These are phyloP conservation scores for Poeciliopsis turrubarensis DNA, from an alignment of 2,113 vertebrate species.

Conservation along the genomic window DNA sequence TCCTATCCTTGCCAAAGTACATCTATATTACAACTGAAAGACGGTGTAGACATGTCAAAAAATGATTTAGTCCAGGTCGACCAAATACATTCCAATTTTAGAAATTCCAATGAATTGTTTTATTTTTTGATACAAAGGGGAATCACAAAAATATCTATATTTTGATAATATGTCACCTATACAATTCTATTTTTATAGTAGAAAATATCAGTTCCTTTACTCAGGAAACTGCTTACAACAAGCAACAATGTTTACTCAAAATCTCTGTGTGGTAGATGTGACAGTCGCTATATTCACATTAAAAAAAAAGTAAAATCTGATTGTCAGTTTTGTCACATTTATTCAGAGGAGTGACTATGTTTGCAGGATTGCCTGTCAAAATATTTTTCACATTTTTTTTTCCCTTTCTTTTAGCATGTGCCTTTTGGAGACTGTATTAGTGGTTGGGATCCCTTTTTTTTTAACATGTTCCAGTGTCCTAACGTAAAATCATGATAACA, in stretches of 20 bases:
- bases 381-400: neutral
- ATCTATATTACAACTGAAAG: no score
- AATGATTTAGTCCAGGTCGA: no score
- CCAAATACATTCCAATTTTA: no score
- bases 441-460: slow-evolving; percentile 10
- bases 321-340: slow-evolving; percentile 35
- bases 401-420: neutral
- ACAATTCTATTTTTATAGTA: no score
- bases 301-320: neutral
- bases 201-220: neutral
- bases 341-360: slow-evolving; percentile 2
- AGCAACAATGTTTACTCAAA: neutral
- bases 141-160: no score
- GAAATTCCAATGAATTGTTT: no score
- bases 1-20: no score
- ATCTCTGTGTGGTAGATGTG: neutral
- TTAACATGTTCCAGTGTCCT: neutral
- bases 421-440: slow-evolving; percentile 7
- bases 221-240: neutral
- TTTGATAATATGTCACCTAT: no score
- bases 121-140: no score
- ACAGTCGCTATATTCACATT: slow-evolving; percentile 4
- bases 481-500: slow-evolving; percentile 11
- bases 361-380: slow-evolving; percentile 7
- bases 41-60: no score